phyloP scores from a whole-genome alignment of 2,888 invertebrate species.

The Oscheius sp. region DNA sequence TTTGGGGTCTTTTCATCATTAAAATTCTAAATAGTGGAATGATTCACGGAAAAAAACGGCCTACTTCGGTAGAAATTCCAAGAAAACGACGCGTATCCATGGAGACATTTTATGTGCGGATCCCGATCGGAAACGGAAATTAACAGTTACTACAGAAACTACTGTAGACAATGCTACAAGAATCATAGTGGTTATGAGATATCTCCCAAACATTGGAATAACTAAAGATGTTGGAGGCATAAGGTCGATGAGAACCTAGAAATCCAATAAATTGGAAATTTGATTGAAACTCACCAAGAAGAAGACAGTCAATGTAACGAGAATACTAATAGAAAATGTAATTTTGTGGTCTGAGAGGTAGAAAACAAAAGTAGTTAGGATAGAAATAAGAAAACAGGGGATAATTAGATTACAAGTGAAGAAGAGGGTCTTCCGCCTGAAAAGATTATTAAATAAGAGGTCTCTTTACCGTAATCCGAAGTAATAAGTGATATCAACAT shows the following conservation, averaged over 20 bases:
- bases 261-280: background rate
- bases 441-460: conserved; percentile 13
- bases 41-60: conserved; percentile 8
- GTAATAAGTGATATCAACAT: conserved; percentile 72
- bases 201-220: conserved; percentile 73
- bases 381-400: conserved; percentile 72
- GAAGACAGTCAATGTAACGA: conserved; percentile 73
- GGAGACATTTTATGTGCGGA: conserved; percentile 72
- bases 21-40: conserved; percentile 52
- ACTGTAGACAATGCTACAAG: conserved; percentile 70
- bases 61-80: conserved; percentile 69
- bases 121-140: conserved; percentile 72
- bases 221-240: conserved; percentile 73
- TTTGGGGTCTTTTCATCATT: conserved; percentile 66
- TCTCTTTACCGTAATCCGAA: conserved; percentile 59
- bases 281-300: conserved; percentile 67
- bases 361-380: conserved; percentile 73
- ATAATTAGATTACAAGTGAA: conserved; percentile 73
- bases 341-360: conserved; percentile 73
- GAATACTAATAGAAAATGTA: conserved; percentile 73
- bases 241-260: conserved; percentile 69
- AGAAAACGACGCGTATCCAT: conserved; percentile 70
- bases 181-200: conserved; percentile 73
- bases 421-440: conserved; percentile 70
- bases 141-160: conserved; percentile 70